Percentiles rank a stretch among this genome's conserved stretches.
phyloP scores from a whole-genome alignment of 2,797 vertebrate species.

The Lagodon rhomboides region DNA sequence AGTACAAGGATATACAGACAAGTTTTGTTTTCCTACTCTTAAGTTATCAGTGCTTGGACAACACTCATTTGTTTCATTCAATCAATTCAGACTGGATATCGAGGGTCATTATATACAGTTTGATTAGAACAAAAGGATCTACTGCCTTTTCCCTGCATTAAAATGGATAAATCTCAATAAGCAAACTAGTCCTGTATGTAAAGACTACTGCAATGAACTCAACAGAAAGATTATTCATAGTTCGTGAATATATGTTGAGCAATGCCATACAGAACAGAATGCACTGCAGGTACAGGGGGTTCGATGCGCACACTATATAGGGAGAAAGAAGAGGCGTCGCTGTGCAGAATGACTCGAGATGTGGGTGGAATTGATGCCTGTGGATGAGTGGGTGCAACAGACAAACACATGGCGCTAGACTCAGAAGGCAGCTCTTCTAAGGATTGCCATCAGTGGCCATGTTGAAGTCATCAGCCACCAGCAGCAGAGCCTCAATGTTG shows the following conservation, averaged over 20 bases:
- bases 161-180: constrained; percentile 59
- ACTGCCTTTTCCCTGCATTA: constrained; percentile 65
- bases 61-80: constrained; percentile 52
- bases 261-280: constrained; percentile 68
- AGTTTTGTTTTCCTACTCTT: constrained; percentile 57
- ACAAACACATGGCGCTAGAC: constrained; percentile 43
- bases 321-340: constrained; percentile 56
- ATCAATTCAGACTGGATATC: constrained; percentile 51
- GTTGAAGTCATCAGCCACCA: constrained; percentile 91
- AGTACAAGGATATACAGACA: constrained; percentile 78
- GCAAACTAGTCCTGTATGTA: constrained; percentile 54
- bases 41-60: constrained; percentile 77
- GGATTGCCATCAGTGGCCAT: constrained; percentile 85
- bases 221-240: constrained; percentile 54
- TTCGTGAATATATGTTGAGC: constrained; percentile 43
- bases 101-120: constrained; percentile 67
- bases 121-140: constrained; percentile 45
- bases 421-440: constrained; percentile 81
- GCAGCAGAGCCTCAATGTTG: constrained; percentile 92
- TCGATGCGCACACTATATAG: constrained; percentile 54
- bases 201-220: constrained; percentile 63
- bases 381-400: constrained; percentile 60
- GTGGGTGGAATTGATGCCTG: constrained; percentile 60
- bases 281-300: constrained; percentile 68
- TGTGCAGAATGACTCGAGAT: constrained; percentile 46